These are phyloP conservation scores for Zosterops borbonicus DNA, from an alignment of 2,113 vertebrate species.

Conservation along the genomic window DNA sequence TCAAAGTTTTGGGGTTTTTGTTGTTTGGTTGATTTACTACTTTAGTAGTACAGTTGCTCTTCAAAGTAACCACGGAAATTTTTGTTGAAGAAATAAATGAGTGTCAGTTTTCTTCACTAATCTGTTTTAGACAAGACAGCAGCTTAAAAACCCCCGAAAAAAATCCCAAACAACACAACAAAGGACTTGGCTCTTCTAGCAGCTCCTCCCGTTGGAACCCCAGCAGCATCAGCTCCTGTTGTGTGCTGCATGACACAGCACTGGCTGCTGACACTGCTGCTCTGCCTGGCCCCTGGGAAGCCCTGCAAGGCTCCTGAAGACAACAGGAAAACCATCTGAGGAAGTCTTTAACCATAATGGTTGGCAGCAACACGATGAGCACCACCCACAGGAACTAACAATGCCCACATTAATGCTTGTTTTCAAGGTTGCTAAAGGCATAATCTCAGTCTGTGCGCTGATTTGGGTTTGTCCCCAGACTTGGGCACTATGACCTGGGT, in stretches of 20 bases:
- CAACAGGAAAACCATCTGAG: background rate
- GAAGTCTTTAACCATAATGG: background rate
- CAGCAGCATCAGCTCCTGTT: background rate
- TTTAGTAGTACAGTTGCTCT: background rate
- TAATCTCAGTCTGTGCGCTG: background rate
- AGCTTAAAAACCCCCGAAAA: background rate
- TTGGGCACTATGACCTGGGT: background rate
- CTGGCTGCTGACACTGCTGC: background rate
- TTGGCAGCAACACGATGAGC: background rate
- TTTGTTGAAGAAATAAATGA: background rate
- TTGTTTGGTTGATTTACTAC: background rate
- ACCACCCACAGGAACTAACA: background rate
- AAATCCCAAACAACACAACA: background rate
- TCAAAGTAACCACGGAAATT: background rate
- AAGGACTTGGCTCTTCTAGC: background rate
- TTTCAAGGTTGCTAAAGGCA: background rate
- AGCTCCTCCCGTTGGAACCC: background rate
- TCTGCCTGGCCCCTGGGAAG: background rate
- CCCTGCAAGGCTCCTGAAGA: background rate
- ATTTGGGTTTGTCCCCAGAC: background rate
- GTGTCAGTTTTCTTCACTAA: background rate
- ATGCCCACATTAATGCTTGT: background rate
- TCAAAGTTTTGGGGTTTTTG: background rate
- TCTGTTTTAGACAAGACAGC: background rate
- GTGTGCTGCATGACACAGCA: fast-evolving